Evolutionary conservation across 1,140 invertebrate species (phyloP), one percentile per base, ranked within the genome.

Genomic region (Trachelipus rathkii): DNA sequence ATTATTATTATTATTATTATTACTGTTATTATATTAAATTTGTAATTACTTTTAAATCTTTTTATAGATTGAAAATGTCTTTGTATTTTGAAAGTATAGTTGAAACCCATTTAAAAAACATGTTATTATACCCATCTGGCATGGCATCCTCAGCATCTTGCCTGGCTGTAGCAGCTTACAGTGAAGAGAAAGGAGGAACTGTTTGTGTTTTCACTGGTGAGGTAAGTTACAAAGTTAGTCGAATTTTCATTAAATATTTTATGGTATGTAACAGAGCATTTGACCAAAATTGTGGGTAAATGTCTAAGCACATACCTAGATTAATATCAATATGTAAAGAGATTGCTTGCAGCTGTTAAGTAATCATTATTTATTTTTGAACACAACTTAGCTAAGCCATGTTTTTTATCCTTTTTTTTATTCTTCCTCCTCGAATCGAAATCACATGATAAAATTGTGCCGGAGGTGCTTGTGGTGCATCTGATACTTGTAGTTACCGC

Each of bases 141-240:
- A 77, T 97, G 94, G 93, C 94, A 95, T 85, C 86, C 88, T 23
- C 89, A 88, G 87, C 91, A 78, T 91, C 93, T 0, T 83, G 96
- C 24, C 85, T 98, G 44, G 95, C 94, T 67, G 89, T 96, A 53
- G 91, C 92, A 13, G 91, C 92, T n/a, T n/a, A 91, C 84, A 92
- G 91, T 82, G 92, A n/a, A n/a, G n/a, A n/a, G n/a, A 91, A 90
- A 83, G 94, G 95, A 44, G 94, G 95, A 77, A 91, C 91, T 79
- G 91, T 96, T 0, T 92, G 89, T 74, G 90, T 98, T 78, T 95
- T 94, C 83, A n/a, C 95, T 83, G 94, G 96, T 87, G 89, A 90
- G 84, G 92, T 93, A 60, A 19, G 50, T 60, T 60, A 60, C 1
- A 13, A 15, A 15, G 1, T 60, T 19, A 15, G 3, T 19, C n/a